phyloP scores from a whole-genome alignment of 2,797 vertebrate genomes.

The Tangara arthus region DNA sequence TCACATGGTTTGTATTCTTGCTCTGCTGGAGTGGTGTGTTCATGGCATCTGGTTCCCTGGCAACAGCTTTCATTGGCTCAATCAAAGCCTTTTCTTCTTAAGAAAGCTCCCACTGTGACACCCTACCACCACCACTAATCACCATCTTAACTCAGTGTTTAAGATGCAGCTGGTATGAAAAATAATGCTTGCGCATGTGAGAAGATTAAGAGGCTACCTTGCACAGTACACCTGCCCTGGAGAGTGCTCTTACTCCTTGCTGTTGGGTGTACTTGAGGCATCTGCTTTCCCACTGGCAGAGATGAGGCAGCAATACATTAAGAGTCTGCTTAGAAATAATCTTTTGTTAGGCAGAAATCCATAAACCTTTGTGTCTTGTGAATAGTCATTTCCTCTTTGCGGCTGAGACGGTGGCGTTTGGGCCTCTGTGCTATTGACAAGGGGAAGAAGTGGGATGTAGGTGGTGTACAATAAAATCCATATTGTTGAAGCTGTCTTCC shows the following conservation, averaged over 20 bases:
- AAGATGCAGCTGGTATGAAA: constrained; percentile 77
- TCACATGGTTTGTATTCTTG: constrained; percentile 77
- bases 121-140: constrained; percentile 78
- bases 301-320: not conserved
- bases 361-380: constrained; percentile 64
- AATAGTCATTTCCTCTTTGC: constrained; percentile 68
- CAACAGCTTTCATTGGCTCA: constrained; percentile 83
- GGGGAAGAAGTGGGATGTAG: constrained; percentile 53
- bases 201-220: constrained; percentile 44
- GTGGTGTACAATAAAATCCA: constrained; percentile 69
- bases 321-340: constrained; percentile 41
- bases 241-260: not conserved
- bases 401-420: not conserved
- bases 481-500: constrained; percentile 61
- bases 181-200: constrained; percentile 49
- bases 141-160: constrained; percentile 74
- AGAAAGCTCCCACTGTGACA: constrained; percentile 78
- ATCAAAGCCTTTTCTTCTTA: constrained; percentile 82
- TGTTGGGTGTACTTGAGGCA: not conserved
- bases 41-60: constrained; percentile 83
- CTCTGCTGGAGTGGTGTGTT: constrained; percentile 76
- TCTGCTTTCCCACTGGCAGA: constrained; percentile 3
- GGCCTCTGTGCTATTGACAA: constrained; percentile 62
- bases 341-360: constrained; percentile 72
- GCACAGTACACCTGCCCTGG: constrained; percentile 57